phyloP scores from a whole-genome alignment of 2,113 vertebrate species.

The Herpailurus yagouaroundi region DNA sequence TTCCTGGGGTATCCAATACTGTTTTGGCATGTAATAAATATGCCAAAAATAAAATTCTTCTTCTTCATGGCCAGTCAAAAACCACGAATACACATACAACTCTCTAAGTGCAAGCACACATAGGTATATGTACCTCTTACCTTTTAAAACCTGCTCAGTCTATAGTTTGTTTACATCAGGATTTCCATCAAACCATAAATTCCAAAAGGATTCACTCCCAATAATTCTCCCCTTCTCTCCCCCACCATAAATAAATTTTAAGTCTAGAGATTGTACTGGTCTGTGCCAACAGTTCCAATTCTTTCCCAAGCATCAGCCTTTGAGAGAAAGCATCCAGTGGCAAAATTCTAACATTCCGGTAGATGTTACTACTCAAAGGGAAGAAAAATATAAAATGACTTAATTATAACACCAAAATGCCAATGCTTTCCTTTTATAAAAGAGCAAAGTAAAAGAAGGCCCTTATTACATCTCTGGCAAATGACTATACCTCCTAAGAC shows the following conservation, averaged over 20 bases:
- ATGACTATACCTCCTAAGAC: neutral
- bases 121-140: neutral
- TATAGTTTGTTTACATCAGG: slow-evolving; percentile 17
- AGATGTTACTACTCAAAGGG: slow-evolving; percentile 14
- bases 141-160: slow-evolving; percentile 33
- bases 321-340: slow-evolving; percentile 7
- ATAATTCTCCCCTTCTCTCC: neutral
- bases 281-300: slow-evolving; percentile 17
- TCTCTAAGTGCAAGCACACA: neutral
- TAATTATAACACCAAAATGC: slow-evolving; percentile 39
- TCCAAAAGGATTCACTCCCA: neutral
- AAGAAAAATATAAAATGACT: neutral
- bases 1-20: neutral
- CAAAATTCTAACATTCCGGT: slow-evolving; percentile 29
- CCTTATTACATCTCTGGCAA: neutral
- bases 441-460: neutral
- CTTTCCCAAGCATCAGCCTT: neutral
- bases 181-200: slow-evolving; percentile 32
- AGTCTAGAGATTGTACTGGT: neutral
- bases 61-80: slow-evolving; percentile 5
- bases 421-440: slow-evolving; percentile 28
- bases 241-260: neutral
- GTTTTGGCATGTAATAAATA: neutral
- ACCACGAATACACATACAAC: neutral
- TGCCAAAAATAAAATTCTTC: neutral